Percentiles rank a stretch among this genome's conserved stretches.
phyloP scores from a whole-genome alignment of 2,888 invertebrate genomes.

The Melangyna quadrimaculata region DNA sequence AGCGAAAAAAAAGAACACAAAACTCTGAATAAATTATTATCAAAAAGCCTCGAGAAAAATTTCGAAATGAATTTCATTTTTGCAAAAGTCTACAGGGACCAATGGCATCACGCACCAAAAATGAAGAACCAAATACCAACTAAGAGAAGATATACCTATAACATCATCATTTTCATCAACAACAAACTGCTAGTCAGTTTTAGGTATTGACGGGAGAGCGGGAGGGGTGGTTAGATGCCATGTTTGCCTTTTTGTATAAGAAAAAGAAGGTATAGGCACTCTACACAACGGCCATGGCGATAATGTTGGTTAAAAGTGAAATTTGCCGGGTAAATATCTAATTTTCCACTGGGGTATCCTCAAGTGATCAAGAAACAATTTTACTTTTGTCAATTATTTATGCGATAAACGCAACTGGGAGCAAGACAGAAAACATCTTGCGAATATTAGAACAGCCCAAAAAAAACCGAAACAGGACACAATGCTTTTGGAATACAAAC shows the following conservation, averaged over 20 bases:
- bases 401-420: constrained; percentile 73
- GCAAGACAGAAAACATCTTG: neutral
- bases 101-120: constrained; percentile 66
- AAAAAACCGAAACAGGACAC: constrained; percentile 47
- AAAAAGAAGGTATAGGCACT: neutral
- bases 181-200: constrained; percentile 52
- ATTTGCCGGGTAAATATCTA: constrained; percentile 69
- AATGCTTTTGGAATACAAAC: constrained; percentile 22
- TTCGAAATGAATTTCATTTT: constrained; percentile 61
- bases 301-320: constrained; percentile 69
- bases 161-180: constrained; percentile 71
- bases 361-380: constrained; percentile 81
- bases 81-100: constrained; percentile 57
- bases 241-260: neutral
- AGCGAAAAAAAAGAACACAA: neutral
- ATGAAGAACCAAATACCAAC: neutral
- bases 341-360: constrained; percentile 78
- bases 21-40: constrained; percentile 60
- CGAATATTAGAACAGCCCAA: constrained; percentile 59
- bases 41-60: constrained; percentile 11
- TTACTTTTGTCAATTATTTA: constrained; percentile 76
- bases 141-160: constrained; percentile 18
- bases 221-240: neutral
- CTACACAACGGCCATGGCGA: constrained; percentile 55
- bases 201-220: neutral